Evolutionary conservation across 1,140 invertebrate genomes (phyloP), one percentile per base, ranked within the genome.

Genomic region (Microplitis demolitor): DNA sequence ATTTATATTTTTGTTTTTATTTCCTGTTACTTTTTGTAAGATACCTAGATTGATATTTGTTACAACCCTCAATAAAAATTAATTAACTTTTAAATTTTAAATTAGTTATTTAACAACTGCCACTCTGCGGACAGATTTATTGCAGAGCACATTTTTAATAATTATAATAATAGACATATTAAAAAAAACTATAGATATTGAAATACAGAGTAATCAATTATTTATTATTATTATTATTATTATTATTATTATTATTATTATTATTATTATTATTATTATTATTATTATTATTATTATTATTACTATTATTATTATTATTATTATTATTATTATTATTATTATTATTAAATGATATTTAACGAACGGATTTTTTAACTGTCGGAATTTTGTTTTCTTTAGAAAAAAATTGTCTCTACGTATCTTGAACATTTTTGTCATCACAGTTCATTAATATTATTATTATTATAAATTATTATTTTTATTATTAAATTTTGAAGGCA

Each of bases 401-500:
- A 66, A 53, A 3, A 71, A 77, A 76, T 79, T 78, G 78, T 77
- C 75, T 79, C 76, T 82, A 82, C 51, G 77, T 81, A 84, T 83
- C 78, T 81, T 82, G 79, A 73, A 74, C 69, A 72, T 72, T 77
- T 54, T 67, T 76, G 74, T 74, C 50, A 71, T 75, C 76, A 73
- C 54, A 78, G 64, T 39, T 39, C 37, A 39, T 39, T 8, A 39
- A 8, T 39, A 39, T 39, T 8, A 8, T 39, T 39, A 39, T 39
- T 68, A 39, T 77, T 79, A n/a, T n/a, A n/a, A n/a, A 24, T 24
- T 24, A 24, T 24, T 31, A 72, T 71, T 58, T 31, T 77, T 51
- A 37, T 69, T 72, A 37, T 51, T 16, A 62, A 80, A 83, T 82
- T 84, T 83, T 83, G 73, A 85, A 85, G 80, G 79, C 81, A 85